Evolutionary conservation across 2,113 vertebrate genomes (phyloP).

Genomic region (Cebus imitator): DNA sequence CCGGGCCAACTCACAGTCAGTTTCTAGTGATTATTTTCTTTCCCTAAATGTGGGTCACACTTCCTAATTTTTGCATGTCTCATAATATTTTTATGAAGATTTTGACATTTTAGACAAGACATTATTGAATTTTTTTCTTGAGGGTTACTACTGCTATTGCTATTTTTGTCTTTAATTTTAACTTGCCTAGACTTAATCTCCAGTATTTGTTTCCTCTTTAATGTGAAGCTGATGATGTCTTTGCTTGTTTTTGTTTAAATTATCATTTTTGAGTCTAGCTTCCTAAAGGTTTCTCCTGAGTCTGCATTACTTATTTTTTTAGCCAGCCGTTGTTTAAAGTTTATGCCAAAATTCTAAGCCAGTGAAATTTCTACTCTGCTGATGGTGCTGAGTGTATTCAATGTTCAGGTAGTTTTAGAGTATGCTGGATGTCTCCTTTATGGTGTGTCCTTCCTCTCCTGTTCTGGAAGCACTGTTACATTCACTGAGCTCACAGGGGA

Average conservation of each 20-base stretch:
- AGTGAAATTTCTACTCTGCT: too few relatives aligned
- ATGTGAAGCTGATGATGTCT: neutral
- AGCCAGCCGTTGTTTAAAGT: neutral
- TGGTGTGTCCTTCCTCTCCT: rapidly evolving
- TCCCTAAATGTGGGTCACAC: neutral
- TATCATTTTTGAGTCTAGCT: neutral
- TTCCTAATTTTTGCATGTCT: neutral
- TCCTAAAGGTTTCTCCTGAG: neutral
- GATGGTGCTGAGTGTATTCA: neutral
- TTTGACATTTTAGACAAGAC: neutral
- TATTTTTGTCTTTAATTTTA: neutral
- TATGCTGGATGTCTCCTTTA: neutral
- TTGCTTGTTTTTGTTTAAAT: neutral
- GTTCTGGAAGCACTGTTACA: neutral
- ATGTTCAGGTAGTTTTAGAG: neutral
- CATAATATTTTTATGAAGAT: neutral
- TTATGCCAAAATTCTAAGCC: neutral
- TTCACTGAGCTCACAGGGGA: neutral
- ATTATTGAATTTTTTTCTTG: neutral
- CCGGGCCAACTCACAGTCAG: neutral
- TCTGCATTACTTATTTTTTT: neutral
- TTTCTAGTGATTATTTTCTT: neutral
- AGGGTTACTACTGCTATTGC: neutral
- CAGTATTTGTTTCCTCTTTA: neutral
- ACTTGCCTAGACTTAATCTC: neutral